Evolutionary conservation across 2,797 vertebrate species (phyloP).

Genomic region (Manis javanica): DNA sequence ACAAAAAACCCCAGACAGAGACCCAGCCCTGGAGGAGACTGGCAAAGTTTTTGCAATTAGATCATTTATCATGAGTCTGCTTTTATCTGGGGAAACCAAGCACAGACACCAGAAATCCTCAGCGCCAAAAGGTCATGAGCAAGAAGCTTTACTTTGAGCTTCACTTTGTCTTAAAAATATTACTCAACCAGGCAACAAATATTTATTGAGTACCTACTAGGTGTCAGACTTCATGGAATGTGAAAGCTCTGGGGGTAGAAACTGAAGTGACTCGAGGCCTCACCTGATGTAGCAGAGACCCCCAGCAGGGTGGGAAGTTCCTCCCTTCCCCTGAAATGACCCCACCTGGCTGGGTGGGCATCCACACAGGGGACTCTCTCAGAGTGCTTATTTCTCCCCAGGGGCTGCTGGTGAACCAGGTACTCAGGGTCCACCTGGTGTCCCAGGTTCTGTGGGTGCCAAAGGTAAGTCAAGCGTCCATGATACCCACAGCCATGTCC

Average conservation of each 20-base stretch:
- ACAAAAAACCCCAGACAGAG: background rate
- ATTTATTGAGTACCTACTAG: background rate
- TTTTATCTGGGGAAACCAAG: background rate
- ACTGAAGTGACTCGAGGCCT: background rate
- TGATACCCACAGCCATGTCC: background rate
- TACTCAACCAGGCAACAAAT: background rate
- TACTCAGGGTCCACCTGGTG: slow-evolving; percentile 89
- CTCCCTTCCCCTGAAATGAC: background rate
- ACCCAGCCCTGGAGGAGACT: background rate
- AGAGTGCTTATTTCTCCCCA: slow-evolving; percentile 77
- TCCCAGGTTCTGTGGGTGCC: slow-evolving; percentile 90
- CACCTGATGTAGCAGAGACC: background rate
- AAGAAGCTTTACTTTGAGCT: background rate
- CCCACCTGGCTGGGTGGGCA: too few relatives aligned
- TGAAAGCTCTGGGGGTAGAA: background rate
- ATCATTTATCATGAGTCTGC: background rate
- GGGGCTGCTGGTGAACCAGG: slow-evolving; percentile 91
- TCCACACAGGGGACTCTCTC: background rate
- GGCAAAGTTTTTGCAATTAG: background rate
- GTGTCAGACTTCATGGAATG: background rate
- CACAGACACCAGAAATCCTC: background rate
- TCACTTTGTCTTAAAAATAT: background rate
- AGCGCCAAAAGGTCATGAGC: background rate
- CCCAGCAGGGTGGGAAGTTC: background rate
- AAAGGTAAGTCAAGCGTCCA: slow-evolving; percentile 90